Evolutionary conservation across 23 tunicate genomes (phyloP).

Genomic region (Clavelina lepadiformis): DNA sequence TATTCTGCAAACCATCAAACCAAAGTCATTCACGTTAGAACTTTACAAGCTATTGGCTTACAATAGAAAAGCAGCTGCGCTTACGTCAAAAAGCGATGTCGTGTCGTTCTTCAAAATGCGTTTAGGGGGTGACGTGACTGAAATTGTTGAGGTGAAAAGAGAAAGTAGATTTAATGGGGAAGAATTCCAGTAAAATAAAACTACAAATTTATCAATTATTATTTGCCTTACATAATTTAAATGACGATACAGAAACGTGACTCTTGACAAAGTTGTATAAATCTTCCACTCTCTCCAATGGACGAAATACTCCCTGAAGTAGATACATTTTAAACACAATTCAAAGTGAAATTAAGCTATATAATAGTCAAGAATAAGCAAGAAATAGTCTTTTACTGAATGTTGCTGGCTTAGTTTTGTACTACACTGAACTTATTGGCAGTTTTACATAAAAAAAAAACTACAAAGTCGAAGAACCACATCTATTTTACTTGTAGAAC

Average conservation of each 20-base stretch:
- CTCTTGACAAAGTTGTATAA: constrained; percentile 37
- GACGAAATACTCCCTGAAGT: constrained; percentile 42
- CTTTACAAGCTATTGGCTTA: background rate
- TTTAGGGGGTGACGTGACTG: constrained; percentile 60
- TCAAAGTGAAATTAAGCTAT: background rate
- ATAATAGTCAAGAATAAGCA: background rate
- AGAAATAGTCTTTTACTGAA: too few relatives aligned
- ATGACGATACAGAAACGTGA: background rate
- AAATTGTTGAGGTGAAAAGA: constrained; percentile 1
- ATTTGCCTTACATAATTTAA: constrained; percentile 35
- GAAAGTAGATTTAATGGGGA: too few relatives aligned
- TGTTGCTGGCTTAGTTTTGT: too few relatives aligned
- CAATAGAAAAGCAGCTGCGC: background rate
- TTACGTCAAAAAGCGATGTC: constrained; percentile 45
- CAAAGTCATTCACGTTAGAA: background rate
- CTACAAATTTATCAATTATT: too few relatives aligned
- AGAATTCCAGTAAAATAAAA: too few relatives aligned
- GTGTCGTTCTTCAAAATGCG: constrained; percentile 27
- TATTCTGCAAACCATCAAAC: constrained; percentile 13
- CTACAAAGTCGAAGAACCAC: too few relatives aligned
- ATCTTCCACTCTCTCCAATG: constrained; percentile 23
- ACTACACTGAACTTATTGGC: too few relatives aligned
- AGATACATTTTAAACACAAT: background rate
- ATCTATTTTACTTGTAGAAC: constrained; percentile 41
- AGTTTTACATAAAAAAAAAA: too few relatives aligned